These are phyloP conservation scores for Phengaris arion DNA, from an alignment of 2,888 invertebrate species.

Conservation along the genomic window DNA sequence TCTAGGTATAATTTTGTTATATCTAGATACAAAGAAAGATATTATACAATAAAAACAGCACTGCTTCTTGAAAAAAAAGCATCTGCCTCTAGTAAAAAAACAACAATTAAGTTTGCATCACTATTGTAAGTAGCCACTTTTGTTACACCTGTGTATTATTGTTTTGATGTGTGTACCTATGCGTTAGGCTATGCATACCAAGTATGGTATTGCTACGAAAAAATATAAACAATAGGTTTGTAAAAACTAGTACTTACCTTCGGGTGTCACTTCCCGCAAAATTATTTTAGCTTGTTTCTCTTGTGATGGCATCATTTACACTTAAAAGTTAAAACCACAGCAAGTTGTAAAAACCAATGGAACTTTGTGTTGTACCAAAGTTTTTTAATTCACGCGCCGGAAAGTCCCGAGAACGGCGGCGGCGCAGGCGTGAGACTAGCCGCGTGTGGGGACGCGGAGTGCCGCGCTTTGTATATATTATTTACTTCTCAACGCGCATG, in stretches of 20 bases:
- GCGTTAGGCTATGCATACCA: no score
- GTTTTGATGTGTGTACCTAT: not conserved
- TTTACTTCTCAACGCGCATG: conserved; percentile 22
- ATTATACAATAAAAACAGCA: no score
- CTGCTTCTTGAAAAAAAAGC: no score
- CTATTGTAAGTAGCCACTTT: no score
- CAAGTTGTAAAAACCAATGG: not conserved
- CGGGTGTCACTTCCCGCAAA: conserved; percentile 66
- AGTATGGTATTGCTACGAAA: not conserved
- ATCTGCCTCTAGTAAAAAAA: no score
- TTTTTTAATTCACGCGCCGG: not conserved
- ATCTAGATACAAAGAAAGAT: no score
- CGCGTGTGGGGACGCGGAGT: not conserved
- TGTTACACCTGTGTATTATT: not conserved
- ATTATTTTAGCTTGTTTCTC: conserved; percentile 53
- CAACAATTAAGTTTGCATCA: no score
- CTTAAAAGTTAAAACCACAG: not conserved
- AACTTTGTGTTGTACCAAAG: not conserved
- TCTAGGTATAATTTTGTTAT: no score
- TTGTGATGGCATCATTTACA: conserved; percentile 64
- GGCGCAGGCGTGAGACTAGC: not conserved
- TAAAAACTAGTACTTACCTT: conserved; percentile 52
- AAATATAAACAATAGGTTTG: conserved; percentile 14
- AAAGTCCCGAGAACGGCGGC: not conserved
- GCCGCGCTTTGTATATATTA: conserved; percentile 6